Evolutionary conservation across 2,888 invertebrate species (phyloP).

Genomic region (Acanthosepion lycidas): DNA sequence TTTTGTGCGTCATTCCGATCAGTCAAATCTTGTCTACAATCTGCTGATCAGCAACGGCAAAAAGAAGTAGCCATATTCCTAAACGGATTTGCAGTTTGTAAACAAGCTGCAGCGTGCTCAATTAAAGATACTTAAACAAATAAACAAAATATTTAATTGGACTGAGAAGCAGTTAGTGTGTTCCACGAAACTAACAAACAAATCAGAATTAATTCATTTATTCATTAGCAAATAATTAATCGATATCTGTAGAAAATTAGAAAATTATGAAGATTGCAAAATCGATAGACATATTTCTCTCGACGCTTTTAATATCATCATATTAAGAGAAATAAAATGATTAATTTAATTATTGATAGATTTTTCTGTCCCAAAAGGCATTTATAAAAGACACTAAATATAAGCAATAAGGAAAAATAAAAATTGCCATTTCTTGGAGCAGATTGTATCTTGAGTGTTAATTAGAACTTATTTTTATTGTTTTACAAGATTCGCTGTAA

Average conservation of each 20-base stretch:
- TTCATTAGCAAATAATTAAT: slow-evolving; percentile 33
- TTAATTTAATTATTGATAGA: not conserved
- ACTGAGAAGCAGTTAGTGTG: not conserved
- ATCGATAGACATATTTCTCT: not conserved
- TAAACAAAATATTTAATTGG: not conserved
- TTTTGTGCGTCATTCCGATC: not conserved
- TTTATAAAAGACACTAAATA: not conserved
- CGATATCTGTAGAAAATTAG: not conserved
- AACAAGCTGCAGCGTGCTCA: not conserved
- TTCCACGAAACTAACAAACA: not conserved
- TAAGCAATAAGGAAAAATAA: not conserved
- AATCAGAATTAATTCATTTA: slow-evolving; percentile 33
- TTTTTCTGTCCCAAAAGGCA: not conserved
- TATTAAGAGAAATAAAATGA: not conserved
- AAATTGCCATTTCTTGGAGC: not conserved
- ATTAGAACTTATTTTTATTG: not conserved
- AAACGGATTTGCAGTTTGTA: slow-evolving; percentile 33
- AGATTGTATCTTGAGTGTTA: not conserved
- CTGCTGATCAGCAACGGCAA: not conserved
- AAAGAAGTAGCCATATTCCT: not conserved
- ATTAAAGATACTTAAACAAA: not conserved
- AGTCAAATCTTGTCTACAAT: not conserved
- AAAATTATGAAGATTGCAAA: slow-evolving; percentile 8
- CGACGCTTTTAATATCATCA: not conserved
- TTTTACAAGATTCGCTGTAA: not conserved